Evolutionary conservation across 1,140 invertebrate species (phyloP).

Genomic region (Lepidurus arcticus): DNA sequence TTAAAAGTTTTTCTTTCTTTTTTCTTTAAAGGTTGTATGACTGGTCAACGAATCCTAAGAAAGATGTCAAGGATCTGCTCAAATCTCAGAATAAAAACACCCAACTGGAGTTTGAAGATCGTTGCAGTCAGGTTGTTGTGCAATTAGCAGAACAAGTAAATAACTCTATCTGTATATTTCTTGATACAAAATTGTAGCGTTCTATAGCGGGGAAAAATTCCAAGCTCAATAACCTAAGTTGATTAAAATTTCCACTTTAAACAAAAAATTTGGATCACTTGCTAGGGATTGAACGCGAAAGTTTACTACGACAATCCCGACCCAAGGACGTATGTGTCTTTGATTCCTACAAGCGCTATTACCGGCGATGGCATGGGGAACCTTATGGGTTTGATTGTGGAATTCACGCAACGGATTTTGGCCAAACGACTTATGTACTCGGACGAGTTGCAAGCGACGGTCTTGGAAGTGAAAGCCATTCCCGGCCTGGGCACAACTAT

Average conservation of each 20-base stretch:
- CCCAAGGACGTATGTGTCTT: slow-evolving; percentile 81
- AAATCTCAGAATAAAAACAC: slow-evolving; percentile 80
- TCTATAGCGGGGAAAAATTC: too few relatives aligned
- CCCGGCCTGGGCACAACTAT: slow-evolving; percentile 94
- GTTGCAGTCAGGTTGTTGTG: slow-evolving; percentile 77
- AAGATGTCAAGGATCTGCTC: slow-evolving; percentile 85
- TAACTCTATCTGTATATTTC: slow-evolving; percentile 43
- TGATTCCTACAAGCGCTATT: slow-evolving; percentile 96
- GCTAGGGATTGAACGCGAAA: slow-evolving; percentile 80
- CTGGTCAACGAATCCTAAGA: slow-evolving; percentile 85
- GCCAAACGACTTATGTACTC: slow-evolving; percentile 86
- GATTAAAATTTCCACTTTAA: too few relatives aligned
- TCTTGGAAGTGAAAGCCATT: slow-evolving; percentile 98
- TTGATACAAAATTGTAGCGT: not conserved
- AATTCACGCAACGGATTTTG: slow-evolving; percentile 83
- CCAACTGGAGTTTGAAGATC: slow-evolving; percentile 88
- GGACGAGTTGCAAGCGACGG: slow-evolving; percentile 84
- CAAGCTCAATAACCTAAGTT: too few relatives aligned
- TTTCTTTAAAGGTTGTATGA: slow-evolving; percentile 66
- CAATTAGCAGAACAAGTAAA: slow-evolving; percentile 83
- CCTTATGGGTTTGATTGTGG: slow-evolving; percentile 84
- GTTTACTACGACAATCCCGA: slow-evolving; percentile 96
- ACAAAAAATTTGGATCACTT: slow-evolving; percentile 33
- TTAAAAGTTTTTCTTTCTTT: slow-evolving; percentile 35
- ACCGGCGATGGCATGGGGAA: slow-evolving; percentile 98